phyloP scores from a whole-genome alignment of 2,113 vertebrate species.

The Aegithalos caudatus region DNA sequence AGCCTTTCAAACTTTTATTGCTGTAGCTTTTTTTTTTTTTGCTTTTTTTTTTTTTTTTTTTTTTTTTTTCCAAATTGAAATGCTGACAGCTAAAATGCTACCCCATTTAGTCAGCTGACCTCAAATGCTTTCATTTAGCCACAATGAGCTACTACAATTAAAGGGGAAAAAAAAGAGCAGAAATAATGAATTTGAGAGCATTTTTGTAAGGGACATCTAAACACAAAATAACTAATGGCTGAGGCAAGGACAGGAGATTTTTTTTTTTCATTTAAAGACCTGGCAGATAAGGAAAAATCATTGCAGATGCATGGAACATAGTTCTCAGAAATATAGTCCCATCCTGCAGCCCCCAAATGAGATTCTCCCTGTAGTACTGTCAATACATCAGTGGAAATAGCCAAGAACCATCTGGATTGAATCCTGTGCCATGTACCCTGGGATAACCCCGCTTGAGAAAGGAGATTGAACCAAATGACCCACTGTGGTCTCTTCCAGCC shows the following conservation, averaged over 20 bases:
- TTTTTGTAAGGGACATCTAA: neutral
- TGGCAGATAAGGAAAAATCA: neutral
- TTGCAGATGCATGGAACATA: neutral
- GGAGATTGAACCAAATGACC: neutral
- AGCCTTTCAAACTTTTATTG: neutral
- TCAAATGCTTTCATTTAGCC: neutral
- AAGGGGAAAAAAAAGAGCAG: neutral
- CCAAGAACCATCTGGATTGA: neutral
- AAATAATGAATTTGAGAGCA: neutral
- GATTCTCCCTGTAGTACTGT: neutral
- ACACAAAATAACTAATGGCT: neutral
- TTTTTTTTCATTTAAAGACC: neutral
- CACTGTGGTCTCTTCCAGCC: neutral
- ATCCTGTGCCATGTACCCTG: neutral
- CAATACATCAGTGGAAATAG: neutral
- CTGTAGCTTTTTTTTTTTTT: neutral
- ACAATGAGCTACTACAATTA: neutral
- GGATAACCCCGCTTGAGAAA: neutral
- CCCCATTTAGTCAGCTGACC: neutral
- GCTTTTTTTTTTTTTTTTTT: neutral
- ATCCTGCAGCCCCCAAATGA: accelerated
- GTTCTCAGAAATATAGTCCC: neutral
- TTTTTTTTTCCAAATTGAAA: neutral
- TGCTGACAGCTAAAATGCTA: neutral
- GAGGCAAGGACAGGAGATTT: neutral